These are phyloP conservation scores for Amiota minor DNA, from an alignment of 2,888 invertebrate species.

Conservation along the genomic window DNA sequence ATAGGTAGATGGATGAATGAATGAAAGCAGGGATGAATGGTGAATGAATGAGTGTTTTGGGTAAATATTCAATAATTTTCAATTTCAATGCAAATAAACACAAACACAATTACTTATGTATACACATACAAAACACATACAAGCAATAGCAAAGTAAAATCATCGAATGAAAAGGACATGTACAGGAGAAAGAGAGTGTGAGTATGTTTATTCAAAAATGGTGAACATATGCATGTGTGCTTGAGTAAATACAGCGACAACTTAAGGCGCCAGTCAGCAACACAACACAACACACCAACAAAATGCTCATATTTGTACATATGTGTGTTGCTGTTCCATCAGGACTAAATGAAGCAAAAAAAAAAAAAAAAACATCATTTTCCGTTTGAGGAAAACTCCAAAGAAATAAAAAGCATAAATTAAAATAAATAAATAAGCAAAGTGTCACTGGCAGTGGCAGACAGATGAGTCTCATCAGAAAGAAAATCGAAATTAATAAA, in stretches of 20 bases:
- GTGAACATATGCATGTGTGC: not conserved
- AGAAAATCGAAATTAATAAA: too few relatives aligned
- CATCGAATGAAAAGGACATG: not conserved
- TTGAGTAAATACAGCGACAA: not conserved
- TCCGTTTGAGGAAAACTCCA: not conserved
- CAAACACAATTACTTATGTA: slow-evolving; percentile 11
- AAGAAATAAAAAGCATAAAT: not conserved
- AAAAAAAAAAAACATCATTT: not conserved
- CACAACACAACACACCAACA: not conserved
- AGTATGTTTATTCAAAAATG: not conserved
- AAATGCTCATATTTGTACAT: too few relatives aligned
- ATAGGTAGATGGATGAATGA: too few relatives aligned
- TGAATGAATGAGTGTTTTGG: not conserved
- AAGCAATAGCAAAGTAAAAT: not conserved
- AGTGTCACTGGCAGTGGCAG: not conserved
- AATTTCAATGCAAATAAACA: slow-evolving; percentile 45
- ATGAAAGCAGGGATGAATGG: too few relatives aligned
- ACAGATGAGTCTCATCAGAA: too few relatives aligned
- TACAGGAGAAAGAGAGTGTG: not conserved
- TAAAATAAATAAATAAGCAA: slow-evolving; percentile 3
- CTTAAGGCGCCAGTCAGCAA: slow-evolving; percentile 9
- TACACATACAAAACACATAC: not conserved
- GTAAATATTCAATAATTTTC: slow-evolving; percentile 41
- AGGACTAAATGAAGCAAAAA: not conserved
- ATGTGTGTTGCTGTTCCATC: not conserved